Percentiles rank a stretch among this genome's conserved stretches.
These are phyloP conservation scores for Sebastes fasciatus DNA, from an alignment of 2,113 vertebrate genomes.

Conservation along the genomic window DNA sequence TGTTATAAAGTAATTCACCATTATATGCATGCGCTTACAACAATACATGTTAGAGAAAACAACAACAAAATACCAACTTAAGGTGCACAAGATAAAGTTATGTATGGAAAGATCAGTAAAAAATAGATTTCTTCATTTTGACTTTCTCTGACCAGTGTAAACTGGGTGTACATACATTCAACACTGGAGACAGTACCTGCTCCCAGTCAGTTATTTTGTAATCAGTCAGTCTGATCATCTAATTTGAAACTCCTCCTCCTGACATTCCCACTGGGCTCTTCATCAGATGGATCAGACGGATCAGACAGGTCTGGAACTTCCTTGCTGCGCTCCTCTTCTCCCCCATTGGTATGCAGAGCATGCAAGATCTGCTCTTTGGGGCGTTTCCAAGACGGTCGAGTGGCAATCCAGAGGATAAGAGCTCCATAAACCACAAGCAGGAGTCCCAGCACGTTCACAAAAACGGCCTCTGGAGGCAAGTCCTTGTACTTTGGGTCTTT, in stretches of 20 bases:
- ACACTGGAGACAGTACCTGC: not conserved
- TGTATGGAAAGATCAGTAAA: not conserved
- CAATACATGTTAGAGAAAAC: not conserved
- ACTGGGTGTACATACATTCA: constrained; percentile 39
- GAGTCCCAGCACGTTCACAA: constrained; percentile 91
- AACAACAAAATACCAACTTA: constrained; percentile 1
- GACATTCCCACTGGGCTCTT: constrained; percentile 80
- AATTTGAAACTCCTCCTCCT: constrained; percentile 85
- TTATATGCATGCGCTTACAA: constrained; percentile 17
- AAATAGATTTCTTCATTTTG: not conserved
- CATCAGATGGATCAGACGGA: constrained; percentile 67
- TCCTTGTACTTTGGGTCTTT: constrained; percentile 83
- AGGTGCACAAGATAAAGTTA: constrained; percentile 21
- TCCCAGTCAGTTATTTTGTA: not conserved
- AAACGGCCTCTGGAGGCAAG: constrained; percentile 90
- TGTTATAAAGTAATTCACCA: constrained; percentile 1
- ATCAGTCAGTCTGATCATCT: constrained; percentile 87
- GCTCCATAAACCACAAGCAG: constrained; percentile 89
- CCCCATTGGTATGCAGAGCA: constrained; percentile 64
- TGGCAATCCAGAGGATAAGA: constrained; percentile 92
- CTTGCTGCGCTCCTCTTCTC: constrained; percentile 67
- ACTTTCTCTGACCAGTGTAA: constrained; percentile 27
- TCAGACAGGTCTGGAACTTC: constrained; percentile 72
- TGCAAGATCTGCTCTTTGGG: constrained; percentile 82
- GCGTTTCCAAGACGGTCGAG: constrained; percentile 91